Evolutionary conservation across 2,797 vertebrate genomes (phyloP).

Genomic region (Geotrypetes seraphini): DNA sequence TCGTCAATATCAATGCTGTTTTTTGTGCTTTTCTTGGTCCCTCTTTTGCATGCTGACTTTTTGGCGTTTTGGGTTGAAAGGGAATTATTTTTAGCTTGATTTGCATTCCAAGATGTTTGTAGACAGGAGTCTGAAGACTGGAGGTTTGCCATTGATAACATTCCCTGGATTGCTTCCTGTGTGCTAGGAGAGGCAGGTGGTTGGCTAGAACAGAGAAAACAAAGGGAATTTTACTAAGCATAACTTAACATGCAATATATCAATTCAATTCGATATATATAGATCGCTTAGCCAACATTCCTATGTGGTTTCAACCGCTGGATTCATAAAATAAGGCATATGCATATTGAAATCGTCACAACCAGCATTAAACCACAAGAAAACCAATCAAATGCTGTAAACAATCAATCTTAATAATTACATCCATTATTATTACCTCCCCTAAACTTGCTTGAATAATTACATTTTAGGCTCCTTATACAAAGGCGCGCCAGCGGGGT

Average conservation of each 20-base stretch:
- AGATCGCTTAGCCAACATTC: no score
- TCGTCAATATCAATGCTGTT: constrained; percentile 79
- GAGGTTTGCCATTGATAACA: constrained; percentile 98
- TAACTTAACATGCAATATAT: no score
- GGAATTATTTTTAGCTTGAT: constrained; percentile 77
- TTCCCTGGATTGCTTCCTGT: constrained; percentile 98
- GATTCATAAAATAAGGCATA: no score
- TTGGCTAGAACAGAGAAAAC: constrained; percentile 60
- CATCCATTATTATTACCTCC: no score
- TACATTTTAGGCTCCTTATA: no score
- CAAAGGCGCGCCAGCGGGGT: no score
- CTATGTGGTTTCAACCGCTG: no score
- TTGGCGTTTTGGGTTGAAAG: constrained; percentile 59
- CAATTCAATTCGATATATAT: constrained; percentile 33
- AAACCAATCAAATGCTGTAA: no score
- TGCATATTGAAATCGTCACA: no score
- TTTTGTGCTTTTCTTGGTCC: constrained; percentile 78
- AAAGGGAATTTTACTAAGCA: background rate
- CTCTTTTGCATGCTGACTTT: constrained; percentile 71
- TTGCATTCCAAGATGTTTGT: constrained; percentile 76
- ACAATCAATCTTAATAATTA: no score
- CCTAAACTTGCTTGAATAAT: no score
- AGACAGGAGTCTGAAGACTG: constrained; percentile 87
- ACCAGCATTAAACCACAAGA: no score
- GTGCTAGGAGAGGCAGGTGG: constrained; percentile 97